Conservation (phyloP, 2,113 vertebrate genomes). For the Gnathonemus longibarbis region DNA sequence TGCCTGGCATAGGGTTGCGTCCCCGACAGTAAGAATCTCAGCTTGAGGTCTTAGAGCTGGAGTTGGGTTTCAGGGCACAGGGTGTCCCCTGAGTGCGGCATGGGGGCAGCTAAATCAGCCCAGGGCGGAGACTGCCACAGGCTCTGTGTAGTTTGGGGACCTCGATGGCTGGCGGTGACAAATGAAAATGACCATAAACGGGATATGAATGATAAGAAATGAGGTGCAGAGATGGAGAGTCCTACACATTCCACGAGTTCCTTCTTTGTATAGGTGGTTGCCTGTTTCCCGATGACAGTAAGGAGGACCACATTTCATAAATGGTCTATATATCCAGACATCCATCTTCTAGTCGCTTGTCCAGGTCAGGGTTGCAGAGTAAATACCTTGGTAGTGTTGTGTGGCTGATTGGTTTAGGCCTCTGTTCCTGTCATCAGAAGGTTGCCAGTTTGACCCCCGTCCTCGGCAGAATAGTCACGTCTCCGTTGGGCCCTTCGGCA, state of each 20-base stretch:
- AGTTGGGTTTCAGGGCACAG: conserved; percentile 4
- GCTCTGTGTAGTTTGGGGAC: neutral
- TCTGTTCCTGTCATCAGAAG: neutral
- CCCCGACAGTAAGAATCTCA: conserved; percentile 25
- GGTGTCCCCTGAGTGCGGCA: neutral
- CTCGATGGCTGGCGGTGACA: neutral
- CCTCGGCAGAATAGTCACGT: neutral
- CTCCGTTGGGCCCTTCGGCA: too few relatives aligned
- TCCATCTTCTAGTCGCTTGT: neutral
- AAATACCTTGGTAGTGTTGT: too few relatives aligned
- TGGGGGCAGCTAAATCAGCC: conserved; percentile 9
- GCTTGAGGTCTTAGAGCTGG: neutral
- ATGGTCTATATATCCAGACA: neutral
- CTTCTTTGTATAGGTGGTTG: neutral
- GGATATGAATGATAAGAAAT: neutral
- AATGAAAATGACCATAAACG: neutral
- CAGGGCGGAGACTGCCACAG: neutral
- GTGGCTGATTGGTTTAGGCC: too few relatives aligned
- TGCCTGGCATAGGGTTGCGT: conserved; percentile 25
- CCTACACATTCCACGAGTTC: neutral
- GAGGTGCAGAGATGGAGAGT: too few relatives aligned
- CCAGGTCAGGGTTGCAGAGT: neutral
- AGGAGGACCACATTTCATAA: neutral
- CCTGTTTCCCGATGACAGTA: neutral
- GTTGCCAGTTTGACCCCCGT: neutral